Conservation (phyloP, 2,113 vertebrate species). For the Rhynchopsitta pachyrhyncha region DNA sequence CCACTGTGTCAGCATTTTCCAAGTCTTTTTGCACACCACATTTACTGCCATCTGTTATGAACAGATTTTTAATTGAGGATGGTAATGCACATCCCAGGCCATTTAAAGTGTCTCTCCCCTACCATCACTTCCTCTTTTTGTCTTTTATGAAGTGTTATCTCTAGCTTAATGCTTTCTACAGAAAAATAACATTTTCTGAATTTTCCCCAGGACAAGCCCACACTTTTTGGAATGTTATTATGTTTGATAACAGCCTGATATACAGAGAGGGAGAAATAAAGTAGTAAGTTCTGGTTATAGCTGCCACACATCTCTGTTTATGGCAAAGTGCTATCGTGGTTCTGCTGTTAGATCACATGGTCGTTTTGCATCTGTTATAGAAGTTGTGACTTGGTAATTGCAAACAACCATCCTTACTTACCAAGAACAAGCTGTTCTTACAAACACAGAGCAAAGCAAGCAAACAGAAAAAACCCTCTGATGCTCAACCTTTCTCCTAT, state of each 20-base stretch:
- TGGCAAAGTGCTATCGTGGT: not conserved
- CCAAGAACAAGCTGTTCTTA: not conserved
- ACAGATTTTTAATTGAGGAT: constrained; percentile 1
- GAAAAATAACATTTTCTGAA: not conserved
- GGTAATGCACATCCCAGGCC: not conserved
- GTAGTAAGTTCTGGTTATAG: not conserved
- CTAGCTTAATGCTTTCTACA: not conserved
- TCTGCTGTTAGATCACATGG: not conserved
- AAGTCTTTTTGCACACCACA: not conserved
- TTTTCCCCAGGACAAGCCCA: not conserved
- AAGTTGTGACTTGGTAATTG: not conserved
- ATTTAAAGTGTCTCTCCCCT: not conserved
- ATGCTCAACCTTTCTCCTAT: not conserved
- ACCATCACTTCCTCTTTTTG: not conserved
- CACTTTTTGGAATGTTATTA: not conserved
- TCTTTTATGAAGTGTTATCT: not conserved
- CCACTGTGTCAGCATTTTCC: constrained; percentile 12
- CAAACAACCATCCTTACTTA: not conserved
- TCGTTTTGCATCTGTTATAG: not conserved
- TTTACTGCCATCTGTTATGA: constrained; percentile 9
- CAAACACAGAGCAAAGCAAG: not conserved
- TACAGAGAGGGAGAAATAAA: not conserved
- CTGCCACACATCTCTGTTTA: not conserved
- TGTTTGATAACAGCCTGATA: not conserved
- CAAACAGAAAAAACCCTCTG: not conserved